Evolutionary conservation across 2,888 invertebrate species (phyloP), one percentile per base, ranked within the genome.

Genomic region (Nineta flava): DNA sequence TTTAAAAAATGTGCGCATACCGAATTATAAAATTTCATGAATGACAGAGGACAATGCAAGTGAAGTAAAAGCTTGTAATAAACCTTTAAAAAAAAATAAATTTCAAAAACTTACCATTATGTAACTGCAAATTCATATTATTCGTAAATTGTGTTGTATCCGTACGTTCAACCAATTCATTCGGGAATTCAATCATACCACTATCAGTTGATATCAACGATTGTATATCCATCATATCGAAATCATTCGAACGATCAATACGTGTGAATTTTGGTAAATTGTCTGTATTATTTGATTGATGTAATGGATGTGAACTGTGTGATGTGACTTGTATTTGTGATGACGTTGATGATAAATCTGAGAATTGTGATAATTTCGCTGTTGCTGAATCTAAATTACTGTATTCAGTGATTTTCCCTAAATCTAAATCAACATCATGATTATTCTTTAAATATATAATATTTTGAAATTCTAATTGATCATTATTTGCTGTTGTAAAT

Each of bases 141-240:
- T 46, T 32, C n/a, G 26, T 9, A 34, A 32, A 19, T 3, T 26
- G 26, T 9, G 46, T 16, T 15, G 19, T 19, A 32, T 15, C 15
- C 9, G 15, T 16, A 46, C 46, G 19, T 12, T 31, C 46, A 7
- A 26, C 26, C 26, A 46, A 32, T 9, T 48, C 48, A 48, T 48
- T 48, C 2, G 48, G 21, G 4, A 48, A 41, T 7, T 41, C 15
- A 13, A 48, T 10, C 31, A 48, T 34, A 9, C 35, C 35, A 26
- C 26, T 35, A 40, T 48, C 48, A n/a, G 40, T 21, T 6, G 26
- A 13, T 26, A 48, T 48, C 7, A 48, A 31, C 5, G 48, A 48
- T 16, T 48, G 48, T 19, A 48, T 48, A 26, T 48, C 48, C 35
- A 48, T 21, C 19, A 48, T 26, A 26, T 48, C 35, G 41, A 48